Conservation (phyloP, 2,888 invertebrate species). For the Scrobipalpa atriplicella region DNA sequence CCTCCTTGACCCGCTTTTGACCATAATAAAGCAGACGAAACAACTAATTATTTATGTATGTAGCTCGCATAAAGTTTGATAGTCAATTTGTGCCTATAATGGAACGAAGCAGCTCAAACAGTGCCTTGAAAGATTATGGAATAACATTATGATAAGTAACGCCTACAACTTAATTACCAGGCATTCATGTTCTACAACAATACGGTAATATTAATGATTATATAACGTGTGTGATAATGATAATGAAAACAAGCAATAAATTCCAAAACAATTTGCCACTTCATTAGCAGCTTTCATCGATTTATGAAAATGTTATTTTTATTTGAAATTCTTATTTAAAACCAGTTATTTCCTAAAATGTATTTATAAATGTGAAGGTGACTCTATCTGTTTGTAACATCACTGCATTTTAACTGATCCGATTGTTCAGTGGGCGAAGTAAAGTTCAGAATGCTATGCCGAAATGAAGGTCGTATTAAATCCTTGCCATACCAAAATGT, state of each 20-base stretch:
- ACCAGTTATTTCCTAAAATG: not conserved
- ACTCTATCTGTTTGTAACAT: no score
- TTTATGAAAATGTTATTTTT: no score
- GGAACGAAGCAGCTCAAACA: constrained; percentile 23
- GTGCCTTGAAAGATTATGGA: constrained; percentile 25
- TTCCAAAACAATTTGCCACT: not conserved
- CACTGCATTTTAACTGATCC: no score
- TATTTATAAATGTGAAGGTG: not conserved
- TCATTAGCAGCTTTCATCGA: not conserved
- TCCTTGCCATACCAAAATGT: no score
- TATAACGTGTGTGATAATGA: not conserved
- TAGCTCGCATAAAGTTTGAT: constrained; percentile 19
- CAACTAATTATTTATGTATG: constrained; percentile 15
- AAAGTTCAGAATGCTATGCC: no score
- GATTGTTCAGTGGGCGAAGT: no score
- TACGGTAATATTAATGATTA: not conserved
- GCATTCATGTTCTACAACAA: constrained; percentile 1
- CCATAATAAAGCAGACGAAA: constrained; percentile 12
- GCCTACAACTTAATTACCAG: constrained; percentile 22
- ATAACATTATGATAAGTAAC: constrained; percentile 26
- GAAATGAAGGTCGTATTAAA: no score
- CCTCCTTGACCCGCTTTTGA: not conserved
- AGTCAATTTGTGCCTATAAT: constrained; percentile 19
- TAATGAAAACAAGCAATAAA: constrained; percentile 7
- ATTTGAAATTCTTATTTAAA: not conserved